Base-by-base conservation (phyloP, 2,797 vertebrate species). In the Tenualosa thibaudeaui region DNA sequence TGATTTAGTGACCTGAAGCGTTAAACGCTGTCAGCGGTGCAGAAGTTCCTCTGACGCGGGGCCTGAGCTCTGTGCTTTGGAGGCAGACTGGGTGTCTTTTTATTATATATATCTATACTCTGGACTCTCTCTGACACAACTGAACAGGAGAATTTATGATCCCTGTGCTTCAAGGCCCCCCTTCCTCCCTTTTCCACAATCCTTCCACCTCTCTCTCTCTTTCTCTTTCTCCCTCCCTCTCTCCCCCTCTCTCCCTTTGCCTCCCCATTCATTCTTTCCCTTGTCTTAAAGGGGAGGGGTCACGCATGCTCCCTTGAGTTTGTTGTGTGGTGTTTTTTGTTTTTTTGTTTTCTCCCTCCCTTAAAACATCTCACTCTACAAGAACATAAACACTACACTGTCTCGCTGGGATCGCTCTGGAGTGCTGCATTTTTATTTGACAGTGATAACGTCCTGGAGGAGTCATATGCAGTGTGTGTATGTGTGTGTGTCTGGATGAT, bases 361-460 rank as follows among this genome's bases (percentile, higher is more conserved):
- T 19, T 31, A 3, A 26, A 31, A 12, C 62, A 65, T 65, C 68
- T 75, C 68, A 7, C 13, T 40, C 31, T 31, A 17, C 31, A 40
- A 19, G 13, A 40, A 5, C 68, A 17, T 75, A 40, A 75, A 40
- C 68, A 7, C 24, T 75, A 12, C 15, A 43, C 31, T 31, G 68
- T 75, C 68, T 75, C 68, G 13, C 68, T 17, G 68, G 68, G 68
- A 75, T 13, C 1, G 3, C 68, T 13, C 68, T 75, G 31, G 68
- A 75, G 31, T 51, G 49, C 51, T 82, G 68, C 68, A 75, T 75
- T 75, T 75, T 75, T 75, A 75, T 75, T 75, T 75, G 68, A 75
- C 68, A 75, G 31, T 75, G 68, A 75, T 75, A 26, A 75, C 31
- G 68, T 75, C 68, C 68, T 75, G 31, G 31, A 75, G 68, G 68